Evolutionary conservation across 2,797 vertebrate species (phyloP), one percentile per base, ranked within the genome.

Genomic region (Enteromius unitaeniatus): DNA sequence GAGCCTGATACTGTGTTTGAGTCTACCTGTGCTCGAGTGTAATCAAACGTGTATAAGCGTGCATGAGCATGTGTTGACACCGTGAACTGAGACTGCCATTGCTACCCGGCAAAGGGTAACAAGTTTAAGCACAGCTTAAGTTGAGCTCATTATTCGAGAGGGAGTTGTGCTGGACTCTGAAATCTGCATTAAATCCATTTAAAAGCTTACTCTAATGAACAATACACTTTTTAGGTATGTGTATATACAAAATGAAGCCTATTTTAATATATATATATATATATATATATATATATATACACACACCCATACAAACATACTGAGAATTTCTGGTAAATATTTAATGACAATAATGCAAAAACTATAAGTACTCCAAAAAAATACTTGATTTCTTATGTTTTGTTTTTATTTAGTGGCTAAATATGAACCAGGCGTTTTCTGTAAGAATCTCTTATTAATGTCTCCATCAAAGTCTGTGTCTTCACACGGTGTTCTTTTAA

Each of bases 41-140:
- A 62, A 62, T 72, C 77, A 55, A 37, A 65, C 7, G 3, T 47
- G n/a, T 60, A 31, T n/a, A 69, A 28, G 49, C 34, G 21, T 42
- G 65, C 65, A 55, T 58, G 34, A 77, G 75, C 14, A 45, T 64
- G 23, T 64, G 53, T 23, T 60, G 82, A 69, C 13, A 13, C 65
- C 13, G 28, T 40, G 58, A 67, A 42, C 67, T 47, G 74, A 84
- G 34, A 67, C 69, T 73, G 34, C 69, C 86, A 58, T 88, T 90
- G 91, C 93, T 37, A 78, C 55, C 91, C 92, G 88, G 90, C 58
- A 92, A 93, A 93, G 93, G 94, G 94, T 94, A 94, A 94, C 93
- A 92, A 93, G 92, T 93, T 94, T 93, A 94, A 94, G 93, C 90
- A 92, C 88, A 92, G 92, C 93, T 94, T 91, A 92, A 88, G 89